Evolutionary conservation across 37 sponge, comb jelly and placozoan species (phyloP).

Genomic region (Chondrosia reniformis): DNA sequence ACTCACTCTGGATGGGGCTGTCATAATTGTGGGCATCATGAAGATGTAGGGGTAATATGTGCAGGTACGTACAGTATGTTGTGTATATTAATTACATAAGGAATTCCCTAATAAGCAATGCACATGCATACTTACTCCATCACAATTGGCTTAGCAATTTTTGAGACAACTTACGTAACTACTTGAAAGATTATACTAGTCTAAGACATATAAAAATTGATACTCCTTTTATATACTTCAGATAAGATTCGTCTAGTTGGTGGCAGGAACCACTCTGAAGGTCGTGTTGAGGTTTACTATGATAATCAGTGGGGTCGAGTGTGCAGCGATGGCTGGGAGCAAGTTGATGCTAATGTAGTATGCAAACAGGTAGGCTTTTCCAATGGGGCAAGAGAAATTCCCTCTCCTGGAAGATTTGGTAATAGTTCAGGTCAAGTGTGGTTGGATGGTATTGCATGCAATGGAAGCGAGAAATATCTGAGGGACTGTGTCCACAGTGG

Average conservation of each 20-base stretch:
- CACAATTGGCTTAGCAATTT: too few relatives aligned
- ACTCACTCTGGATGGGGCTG: background rate
- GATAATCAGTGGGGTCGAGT: slow-evolving; percentile 21
- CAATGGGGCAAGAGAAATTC: slow-evolving; percentile 14
- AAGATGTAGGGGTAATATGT: slow-evolving; percentile 3
- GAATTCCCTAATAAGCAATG: too few relatives aligned
- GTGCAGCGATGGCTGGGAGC: slow-evolving; percentile 24
- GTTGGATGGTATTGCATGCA: slow-evolving; percentile 18
- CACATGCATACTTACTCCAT: too few relatives aligned
- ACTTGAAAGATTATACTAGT: too few relatives aligned
- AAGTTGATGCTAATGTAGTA: slow-evolving; percentile 5
- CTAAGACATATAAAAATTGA: too few relatives aligned
- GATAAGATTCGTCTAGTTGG: slow-evolving; percentile 5
- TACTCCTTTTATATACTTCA: too few relatives aligned
- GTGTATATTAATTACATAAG: too few relatives aligned
- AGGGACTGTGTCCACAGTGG: background rate
- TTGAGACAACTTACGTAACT: too few relatives aligned
- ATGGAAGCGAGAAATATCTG: slow-evolving; percentile 16
- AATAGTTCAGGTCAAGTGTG: background rate
- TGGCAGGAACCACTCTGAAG: slow-evolving; percentile 6
- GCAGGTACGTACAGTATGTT: too few relatives aligned
- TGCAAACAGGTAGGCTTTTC: slow-evolving; percentile 25
- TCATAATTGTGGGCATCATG: background rate
- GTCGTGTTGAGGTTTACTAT: slow-evolving; percentile 21
- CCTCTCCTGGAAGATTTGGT: background rate